Evolutionary conservation across 2,888 invertebrate species (phyloP).

Genomic region (Agonopterix subpropinquella): DNA sequence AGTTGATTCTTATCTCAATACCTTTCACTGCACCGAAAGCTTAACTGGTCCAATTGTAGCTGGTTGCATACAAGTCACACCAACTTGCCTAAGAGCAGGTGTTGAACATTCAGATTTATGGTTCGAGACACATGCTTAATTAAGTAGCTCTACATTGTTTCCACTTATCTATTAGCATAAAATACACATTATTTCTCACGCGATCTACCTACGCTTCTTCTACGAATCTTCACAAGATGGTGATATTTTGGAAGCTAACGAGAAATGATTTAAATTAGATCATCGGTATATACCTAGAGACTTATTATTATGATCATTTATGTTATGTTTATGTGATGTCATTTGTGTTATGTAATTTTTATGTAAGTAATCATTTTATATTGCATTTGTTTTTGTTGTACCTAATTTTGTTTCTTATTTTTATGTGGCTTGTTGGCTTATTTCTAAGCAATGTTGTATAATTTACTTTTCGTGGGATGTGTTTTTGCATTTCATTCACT

Average conservation of each 20-base stretch:
- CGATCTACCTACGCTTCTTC: conserved; percentile 10
- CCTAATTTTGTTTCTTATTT: too few species aligned
- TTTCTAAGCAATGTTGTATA: too few species aligned
- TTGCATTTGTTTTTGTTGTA: too few species aligned
- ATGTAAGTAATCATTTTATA: too few species aligned
- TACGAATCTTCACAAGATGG: conserved; percentile 9
- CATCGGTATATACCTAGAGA: conserved; percentile 7
- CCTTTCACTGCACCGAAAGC: conserved; percentile 42
- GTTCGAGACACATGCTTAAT: conserved; percentile 65
- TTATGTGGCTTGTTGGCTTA: too few species aligned
- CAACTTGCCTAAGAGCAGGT: conserved; percentile 23
- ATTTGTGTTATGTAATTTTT: too few species aligned
- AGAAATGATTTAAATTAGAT: conserved; percentile 31
- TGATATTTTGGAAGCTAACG: conserved; percentile 9
- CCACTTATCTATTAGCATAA: conserved; percentile 38
- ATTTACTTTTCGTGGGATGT: too few species aligned
- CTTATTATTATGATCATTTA: too few species aligned
- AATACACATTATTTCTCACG: conserved; percentile 38
- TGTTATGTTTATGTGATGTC: too few species aligned
- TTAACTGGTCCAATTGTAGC: conserved; percentile 1
- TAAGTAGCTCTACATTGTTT: conserved; percentile 58
- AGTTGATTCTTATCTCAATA: conserved; percentile 35
- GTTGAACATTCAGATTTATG: conserved; percentile 63
- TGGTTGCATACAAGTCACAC: conserved; percentile 12
- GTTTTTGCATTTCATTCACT: too few species aligned